Percentiles rank a stretch among this genome's conserved stretches.
Evolutionary conservation across 2,113 vertebrate species (phyloP).

Genomic region (Scortum barcoo): DNA sequence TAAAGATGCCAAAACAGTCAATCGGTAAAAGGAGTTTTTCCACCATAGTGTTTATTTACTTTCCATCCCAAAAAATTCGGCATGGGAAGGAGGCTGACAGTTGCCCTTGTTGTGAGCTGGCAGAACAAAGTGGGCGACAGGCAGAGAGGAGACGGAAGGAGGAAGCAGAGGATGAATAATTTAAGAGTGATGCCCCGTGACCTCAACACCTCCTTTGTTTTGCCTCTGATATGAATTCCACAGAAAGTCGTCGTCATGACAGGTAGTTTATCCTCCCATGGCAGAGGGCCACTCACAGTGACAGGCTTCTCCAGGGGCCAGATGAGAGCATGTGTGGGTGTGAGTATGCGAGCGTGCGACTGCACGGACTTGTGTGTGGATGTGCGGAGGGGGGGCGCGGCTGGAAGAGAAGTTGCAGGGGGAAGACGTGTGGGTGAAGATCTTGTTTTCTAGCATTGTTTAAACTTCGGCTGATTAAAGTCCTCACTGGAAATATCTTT

Average conservation of each 20-base stretch:
- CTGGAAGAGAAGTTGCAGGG: background rate
- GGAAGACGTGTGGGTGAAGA: constrained; percentile 19
- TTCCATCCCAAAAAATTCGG: constrained; percentile 40
- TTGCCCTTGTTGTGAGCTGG: constrained; percentile 82
- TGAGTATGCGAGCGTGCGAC: constrained; percentile 38
- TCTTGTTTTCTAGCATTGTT: constrained; percentile 35
- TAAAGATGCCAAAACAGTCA: constrained; percentile 39
- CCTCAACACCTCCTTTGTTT: constrained; percentile 83
- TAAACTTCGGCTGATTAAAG: constrained; percentile 40
- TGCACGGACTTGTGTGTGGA: constrained; percentile 2
- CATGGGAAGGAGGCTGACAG: constrained; percentile 71
- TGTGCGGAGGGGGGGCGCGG: background rate
- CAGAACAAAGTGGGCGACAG: constrained; percentile 82
- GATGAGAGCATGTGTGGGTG: constrained; percentile 59
- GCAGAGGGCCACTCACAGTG: constrained; percentile 80
- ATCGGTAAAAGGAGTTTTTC: constrained; percentile 42
- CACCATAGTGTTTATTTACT: constrained; percentile 56
- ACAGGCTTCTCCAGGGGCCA: constrained; percentile 74
- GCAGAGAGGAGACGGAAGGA: constrained; percentile 72
- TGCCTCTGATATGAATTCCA: constrained; percentile 85
- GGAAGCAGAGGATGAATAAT: constrained; percentile 84
- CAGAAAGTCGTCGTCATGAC: constrained; percentile 80
- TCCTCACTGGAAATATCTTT: constrained; percentile 13
- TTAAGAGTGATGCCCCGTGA: constrained; percentile 83
- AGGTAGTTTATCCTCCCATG: constrained; percentile 84